Conservation (phyloP, 2,888 invertebrate species). For the Idaea biselata region DNA sequence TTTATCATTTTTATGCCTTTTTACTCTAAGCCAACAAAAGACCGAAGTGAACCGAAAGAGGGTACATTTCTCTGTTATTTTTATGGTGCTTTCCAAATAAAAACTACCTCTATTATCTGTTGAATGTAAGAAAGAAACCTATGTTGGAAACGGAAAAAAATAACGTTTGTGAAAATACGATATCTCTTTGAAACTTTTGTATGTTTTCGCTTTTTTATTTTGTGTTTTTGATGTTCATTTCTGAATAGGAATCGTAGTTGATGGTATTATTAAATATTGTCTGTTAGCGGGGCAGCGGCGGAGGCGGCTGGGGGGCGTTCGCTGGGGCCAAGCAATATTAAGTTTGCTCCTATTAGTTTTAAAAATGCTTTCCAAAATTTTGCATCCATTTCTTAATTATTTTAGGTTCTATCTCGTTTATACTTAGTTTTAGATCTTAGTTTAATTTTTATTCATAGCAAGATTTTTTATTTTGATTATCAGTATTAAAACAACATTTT, state of each 20-base stretch:
- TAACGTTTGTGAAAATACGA: neutral
- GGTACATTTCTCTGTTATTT: slow-evolving; percentile 11
- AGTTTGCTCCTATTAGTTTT: no score
- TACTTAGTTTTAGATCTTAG: no score
- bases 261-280: no score
- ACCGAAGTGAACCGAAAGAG: slow-evolving; percentile 18
- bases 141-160: slow-evolving; percentile 10
- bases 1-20: slow-evolving; percentile 22
- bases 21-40: slow-evolving; percentile 18
- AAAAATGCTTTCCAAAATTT: no score
- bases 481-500: no score
- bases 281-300: no score
- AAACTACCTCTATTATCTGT: slow-evolving; percentile 20
- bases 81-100: slow-evolving; percentile 14
- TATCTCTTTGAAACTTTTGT: slow-evolving; percentile 1
- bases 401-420: no score
- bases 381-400: no score
- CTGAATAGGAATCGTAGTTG: neutral
- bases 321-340: no score
- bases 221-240: neutral
- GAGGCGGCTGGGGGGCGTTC: no score
- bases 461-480: no score
- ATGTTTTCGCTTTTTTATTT: neutral
- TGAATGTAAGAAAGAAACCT: slow-evolving; percentile 7
- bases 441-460: no score